Base-by-base conservation (phyloP, 2,888 invertebrate species). In the Aphodius sticticus region DNA sequence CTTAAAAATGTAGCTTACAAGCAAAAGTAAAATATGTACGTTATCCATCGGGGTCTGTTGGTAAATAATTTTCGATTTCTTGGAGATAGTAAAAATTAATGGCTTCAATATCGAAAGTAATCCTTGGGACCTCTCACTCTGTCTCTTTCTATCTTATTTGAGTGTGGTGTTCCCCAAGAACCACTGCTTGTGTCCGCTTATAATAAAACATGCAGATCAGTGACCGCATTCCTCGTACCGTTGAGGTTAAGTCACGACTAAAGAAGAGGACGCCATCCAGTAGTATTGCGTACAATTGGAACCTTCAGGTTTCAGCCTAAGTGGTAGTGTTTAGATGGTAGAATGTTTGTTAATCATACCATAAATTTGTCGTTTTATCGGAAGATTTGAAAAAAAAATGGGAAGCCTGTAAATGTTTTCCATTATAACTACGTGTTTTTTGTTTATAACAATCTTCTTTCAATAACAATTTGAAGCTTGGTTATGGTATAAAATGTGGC, bases 191-290 rank as follows among this genome's bases (percentile, higher is more conserved):
- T 53, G 53, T 53, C 12, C 53, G 53, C 53, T 53, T 53, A 53
- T 53, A 53, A 53, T 53, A 53, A 53, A 53, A 53, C 53, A 53
- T 53, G 53, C 53, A 53, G 53, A 53, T 53, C 53, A 53, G 53
- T 53, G 53, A 53, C 53, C 53, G 53, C 53, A 53, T 53, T 53
- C 53, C 53, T 53, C 3, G 4, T 53, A 53, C 53, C 53, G 53
- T 5, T 53, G 53, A 53, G 53, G 53, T 53, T 53, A 7, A 53
- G 53, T 53, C 53, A 53, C 53, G 53, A 53, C 53, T 1, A 26
- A 26, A 26, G 26, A 26, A 53, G 53, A 53, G 38, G 53, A 12
- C 53, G 53, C 53, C 26, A 26, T 26, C 26, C 53, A 53, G 53
- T 53, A 53, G 7, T 53, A 12, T 12, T 53, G 12, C 53, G 12